Base-by-base conservation (phyloP, 2,888 invertebrate species). In the Lithodes maja region DNA sequence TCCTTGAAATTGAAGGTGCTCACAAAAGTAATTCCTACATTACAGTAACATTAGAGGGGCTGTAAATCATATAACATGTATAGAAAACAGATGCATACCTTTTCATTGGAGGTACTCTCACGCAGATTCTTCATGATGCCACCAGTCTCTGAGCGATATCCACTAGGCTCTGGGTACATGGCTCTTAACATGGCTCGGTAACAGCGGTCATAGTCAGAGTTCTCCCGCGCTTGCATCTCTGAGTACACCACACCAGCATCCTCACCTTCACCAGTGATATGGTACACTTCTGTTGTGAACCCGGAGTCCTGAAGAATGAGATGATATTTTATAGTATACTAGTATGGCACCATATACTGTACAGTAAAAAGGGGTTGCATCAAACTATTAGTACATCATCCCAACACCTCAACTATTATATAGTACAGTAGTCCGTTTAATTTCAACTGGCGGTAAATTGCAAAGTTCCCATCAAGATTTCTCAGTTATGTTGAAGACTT, bases 191-290 rank as follows among this genome's bases (percentile, higher is more conserved):
- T 94, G 92, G 95, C 95, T 86, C 95, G 94, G 92, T 96, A 95
- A 90, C 96, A 95, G 90, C 96, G 94, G 89, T 96, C 95, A 93
- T 97, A 97, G 2, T 96, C 96, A n/a, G 95, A 95, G 93, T 97
- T 97, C 93, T 98, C 98, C 55, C 95, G 93, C 0, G 96, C 97
- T 94, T 98, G 98, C 97, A 98, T 98, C 94, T 99, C 98, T 94
- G 97, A 97, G 93, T 98, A 98, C n/a, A 98, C 98, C 15, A 98
- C 97, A 33, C 99, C 99, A 12, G 97, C 97, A 94, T 99, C 96
- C 92, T 97, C 96, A 0, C 98, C 98, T 90, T 97, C 96, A 12
- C 96, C 97, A 92, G 97, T 97, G 91, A 98, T 95, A 93, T 98
- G 98, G 94, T 98, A 98, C 0, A 99, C 98, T 94, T 98, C 98